A percentile compares a stretch with the other conserved stretches of the same genome.
phyloP scores from a whole-genome alignment of 2,113 vertebrate genomes.

The Pseudorectes ferrugineus region DNA sequence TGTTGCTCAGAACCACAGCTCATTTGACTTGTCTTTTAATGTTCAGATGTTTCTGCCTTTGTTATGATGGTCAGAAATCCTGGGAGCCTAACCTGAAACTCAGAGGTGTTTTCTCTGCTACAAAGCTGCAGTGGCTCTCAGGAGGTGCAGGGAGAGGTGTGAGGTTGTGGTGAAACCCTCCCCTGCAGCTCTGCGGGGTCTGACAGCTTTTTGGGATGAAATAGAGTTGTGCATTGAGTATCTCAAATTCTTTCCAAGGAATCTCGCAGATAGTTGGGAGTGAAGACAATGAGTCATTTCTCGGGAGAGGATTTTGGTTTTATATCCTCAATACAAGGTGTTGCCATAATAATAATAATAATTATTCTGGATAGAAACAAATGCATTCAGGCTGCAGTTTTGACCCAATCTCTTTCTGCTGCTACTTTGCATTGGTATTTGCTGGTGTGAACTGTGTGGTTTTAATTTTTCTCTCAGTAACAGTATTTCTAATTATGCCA shows the following conservation, averaged over 20 bases:
- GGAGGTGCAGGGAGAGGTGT: not conserved
- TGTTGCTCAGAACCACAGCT: not conserved
- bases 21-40: not conserved
- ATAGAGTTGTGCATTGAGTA: not conserved
- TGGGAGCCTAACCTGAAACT: not conserved
- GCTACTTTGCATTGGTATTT: slow-evolving; percentile 16
- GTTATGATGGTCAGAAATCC: not conserved
- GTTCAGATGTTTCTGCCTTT: not conserved
- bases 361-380: slow-evolving; percentile 65
- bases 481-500: not conserved
- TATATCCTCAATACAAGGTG: slow-evolving; percentile 59
- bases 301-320: slow-evolving; percentile 69
- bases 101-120: not conserved
- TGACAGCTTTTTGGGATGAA: slow-evolving; percentile 25
- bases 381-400: slow-evolving; percentile 46
- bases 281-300: slow-evolving; percentile 64
- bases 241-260: slow-evolving; percentile 62
- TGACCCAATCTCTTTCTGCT: slow-evolving; percentile 48
- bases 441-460: not conserved
- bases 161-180: not conserved
- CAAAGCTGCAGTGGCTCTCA: not conserved
- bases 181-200: not conserved
- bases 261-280: slow-evolving; percentile 61
- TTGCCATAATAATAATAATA: slow-evolving; percentile 63
- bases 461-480: not conserved